phyloP scores from a whole-genome alignment of 2,888 invertebrate species.

The Empis livida region DNA sequence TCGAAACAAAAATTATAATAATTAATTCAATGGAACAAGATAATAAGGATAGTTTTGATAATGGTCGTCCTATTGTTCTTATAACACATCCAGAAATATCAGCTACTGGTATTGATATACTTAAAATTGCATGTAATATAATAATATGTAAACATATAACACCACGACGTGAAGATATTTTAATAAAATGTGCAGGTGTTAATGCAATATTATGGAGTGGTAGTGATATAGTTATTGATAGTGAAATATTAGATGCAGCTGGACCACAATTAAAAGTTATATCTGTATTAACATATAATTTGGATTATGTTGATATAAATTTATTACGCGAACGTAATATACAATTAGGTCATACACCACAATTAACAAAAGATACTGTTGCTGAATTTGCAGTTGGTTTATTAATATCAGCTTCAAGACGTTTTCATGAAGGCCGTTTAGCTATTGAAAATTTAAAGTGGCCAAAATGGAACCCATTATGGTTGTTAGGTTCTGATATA shows the following conservation, averaged over 20 bases:
- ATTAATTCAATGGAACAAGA: too few species aligned
- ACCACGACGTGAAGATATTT: constrained; percentile 24
- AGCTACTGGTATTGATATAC: constrained; percentile 46
- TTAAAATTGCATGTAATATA: constrained; percentile 39
- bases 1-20: too few species aligned
- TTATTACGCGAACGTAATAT: constrained; percentile 60
- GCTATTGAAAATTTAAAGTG: constrained; percentile 41
- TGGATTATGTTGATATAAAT: constrained; percentile 64
- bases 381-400: constrained; percentile 73
- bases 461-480: constrained; percentile 35
- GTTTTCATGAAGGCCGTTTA: constrained; percentile 60
- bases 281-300: constrained; percentile 75
- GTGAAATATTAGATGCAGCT: constrained; percentile 27
- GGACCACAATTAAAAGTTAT: constrained; percentile 59
- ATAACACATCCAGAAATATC: constrained; percentile 59
- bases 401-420: constrained; percentile 58
- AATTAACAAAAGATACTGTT: constrained; percentile 59
- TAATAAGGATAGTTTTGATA: too few species aligned
- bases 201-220: constrained; percentile 31
- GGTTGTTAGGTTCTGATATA: constrained; percentile 69
- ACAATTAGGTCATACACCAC: constrained; percentile 67
- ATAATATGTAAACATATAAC: constrained; percentile 24
- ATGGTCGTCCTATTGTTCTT: constrained; percentile 37
- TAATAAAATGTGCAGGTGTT: constrained; percentile 28
- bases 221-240: constrained; percentile 23